Conservation (phyloP, 1,140 invertebrate genomes). For the Heliothis subflexa region DNA sequence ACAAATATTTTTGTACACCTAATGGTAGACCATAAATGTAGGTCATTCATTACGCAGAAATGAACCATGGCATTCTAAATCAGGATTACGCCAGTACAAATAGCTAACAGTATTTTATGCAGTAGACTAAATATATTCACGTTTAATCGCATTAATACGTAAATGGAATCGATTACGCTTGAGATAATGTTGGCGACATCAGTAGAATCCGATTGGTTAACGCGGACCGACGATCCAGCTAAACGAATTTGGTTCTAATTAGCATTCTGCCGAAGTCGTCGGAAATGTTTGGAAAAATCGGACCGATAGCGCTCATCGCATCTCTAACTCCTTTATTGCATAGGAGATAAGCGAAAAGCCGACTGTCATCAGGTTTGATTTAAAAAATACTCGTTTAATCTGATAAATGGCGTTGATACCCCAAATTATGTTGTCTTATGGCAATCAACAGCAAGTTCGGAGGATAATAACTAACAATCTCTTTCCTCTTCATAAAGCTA, state of each 20-base stretch:
- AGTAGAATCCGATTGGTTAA: slow-evolving; percentile 24
- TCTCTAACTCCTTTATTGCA: slow-evolving; percentile 23
- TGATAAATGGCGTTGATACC: too few species aligned
- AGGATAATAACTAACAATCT: too few species aligned
- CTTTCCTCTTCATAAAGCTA: too few species aligned
- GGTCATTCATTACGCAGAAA: too few species aligned
- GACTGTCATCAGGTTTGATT: too few species aligned
- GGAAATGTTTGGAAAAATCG: slow-evolving; percentile 40
- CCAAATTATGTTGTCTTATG: too few species aligned
- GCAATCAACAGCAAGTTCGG: too few species aligned
- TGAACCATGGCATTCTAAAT: too few species aligned
- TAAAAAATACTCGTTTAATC: too few species aligned
- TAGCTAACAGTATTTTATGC: slow-evolving; percentile 4
- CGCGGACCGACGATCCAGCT: slow-evolving; percentile 17
- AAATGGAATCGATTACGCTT: slow-evolving; percentile 29
- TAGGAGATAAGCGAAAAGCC: neutral
- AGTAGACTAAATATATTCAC: slow-evolving; percentile 7
- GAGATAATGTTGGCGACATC: slow-evolving; percentile 30
- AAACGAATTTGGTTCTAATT: slow-evolving; percentile 41
- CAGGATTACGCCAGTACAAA: neutral
- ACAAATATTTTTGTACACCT: too few species aligned
- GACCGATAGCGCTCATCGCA: slow-evolving; percentile 11
- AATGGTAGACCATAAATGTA: too few species aligned
- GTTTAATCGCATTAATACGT: slow-evolving; percentile 36
- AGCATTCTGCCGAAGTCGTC: slow-evolving; percentile 26